Evolutionary conservation across 2,797 vertebrate species (phyloP).

Genomic region (Poeciliopsis presidionis): DNA sequence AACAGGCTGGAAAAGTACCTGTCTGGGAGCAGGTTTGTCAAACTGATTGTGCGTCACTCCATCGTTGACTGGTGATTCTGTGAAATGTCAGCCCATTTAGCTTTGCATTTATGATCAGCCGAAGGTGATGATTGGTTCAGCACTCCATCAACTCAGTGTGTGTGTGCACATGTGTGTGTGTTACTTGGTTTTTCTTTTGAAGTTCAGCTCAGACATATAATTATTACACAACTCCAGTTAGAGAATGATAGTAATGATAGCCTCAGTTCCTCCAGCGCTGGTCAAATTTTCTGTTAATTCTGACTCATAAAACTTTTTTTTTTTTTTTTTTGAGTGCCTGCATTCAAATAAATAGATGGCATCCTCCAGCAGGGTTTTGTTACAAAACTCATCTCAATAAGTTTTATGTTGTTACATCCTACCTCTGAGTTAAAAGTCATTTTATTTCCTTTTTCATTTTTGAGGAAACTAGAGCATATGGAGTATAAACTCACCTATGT

Average conservation of each 20-base stretch:
- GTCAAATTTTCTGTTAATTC: background rate
- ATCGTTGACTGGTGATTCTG: conserved; percentile 65
- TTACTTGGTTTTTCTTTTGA: conserved; percentile 21
- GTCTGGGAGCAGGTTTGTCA: conserved; percentile 70
- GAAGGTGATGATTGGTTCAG: conserved; percentile 37
- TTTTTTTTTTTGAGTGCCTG: background rate
- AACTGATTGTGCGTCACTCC: conserved; percentile 65
- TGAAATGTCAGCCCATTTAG: conserved; percentile 53
- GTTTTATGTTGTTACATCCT: background rate
- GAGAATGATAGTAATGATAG: background rate
- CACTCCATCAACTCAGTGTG: conserved; percentile 10
- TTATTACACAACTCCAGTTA: conserved; percentile 22
- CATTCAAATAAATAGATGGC: background rate
- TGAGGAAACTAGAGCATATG: background rate
- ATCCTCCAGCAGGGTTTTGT: background rate
- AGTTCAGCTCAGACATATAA: conserved; percentile 2
- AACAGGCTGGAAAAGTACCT: conserved; percentile 75
- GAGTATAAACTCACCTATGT: background rate
- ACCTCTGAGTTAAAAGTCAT: background rate
- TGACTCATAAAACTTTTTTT: background rate
- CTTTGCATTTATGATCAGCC: conserved; percentile 43
- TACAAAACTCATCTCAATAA: background rate
- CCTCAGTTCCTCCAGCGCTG: background rate
- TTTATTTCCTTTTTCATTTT: background rate
- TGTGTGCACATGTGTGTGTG: background rate